phyloP scores from a whole-genome alignment of 1,140 invertebrate species.

The Drosophila novamexicana region DNA sequence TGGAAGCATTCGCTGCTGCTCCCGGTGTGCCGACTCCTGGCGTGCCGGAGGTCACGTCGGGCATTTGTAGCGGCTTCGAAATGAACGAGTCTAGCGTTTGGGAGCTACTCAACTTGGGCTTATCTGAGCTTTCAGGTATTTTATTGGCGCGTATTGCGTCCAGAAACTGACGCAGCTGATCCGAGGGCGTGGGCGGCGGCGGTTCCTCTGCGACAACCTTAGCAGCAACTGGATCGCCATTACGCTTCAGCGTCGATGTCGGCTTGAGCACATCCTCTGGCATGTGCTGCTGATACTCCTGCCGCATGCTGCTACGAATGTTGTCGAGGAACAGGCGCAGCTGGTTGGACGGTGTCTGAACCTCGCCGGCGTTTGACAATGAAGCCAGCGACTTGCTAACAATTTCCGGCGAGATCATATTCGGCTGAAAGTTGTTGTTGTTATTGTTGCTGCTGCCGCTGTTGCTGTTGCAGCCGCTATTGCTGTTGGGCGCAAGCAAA shows the following conservation, averaged over 20 bases:
- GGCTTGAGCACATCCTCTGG: conserved; percentile 77
- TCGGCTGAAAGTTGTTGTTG: conserved; percentile 70
- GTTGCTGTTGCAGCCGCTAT: conserved; percentile 13
- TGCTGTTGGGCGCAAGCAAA: conserved; percentile 51
- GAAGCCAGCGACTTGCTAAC: conserved; percentile 80
- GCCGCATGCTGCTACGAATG: conserved; percentile 82
- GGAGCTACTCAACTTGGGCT: conserved; percentile 76
- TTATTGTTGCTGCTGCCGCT: conserved; percentile 24
- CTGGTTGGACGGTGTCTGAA: conserved; percentile 80
- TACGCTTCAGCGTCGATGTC: conserved; percentile 44
- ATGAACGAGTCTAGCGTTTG: conserved; percentile 81
- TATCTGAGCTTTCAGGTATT: conserved; percentile 75
- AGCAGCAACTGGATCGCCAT: background rate
- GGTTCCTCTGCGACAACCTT: conserved; percentile 20
- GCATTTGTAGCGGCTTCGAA: conserved; percentile 80
- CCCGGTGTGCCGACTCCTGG: conserved; percentile 37
- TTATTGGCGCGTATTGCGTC: conserved; percentile 84
- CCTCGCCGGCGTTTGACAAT: conserved; percentile 54
- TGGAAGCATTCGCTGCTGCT: background rate
- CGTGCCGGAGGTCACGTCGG: conserved; percentile 77
- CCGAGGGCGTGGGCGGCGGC: conserved; percentile 76
- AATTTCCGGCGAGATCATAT: conserved; percentile 82
- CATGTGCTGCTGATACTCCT: conserved; percentile 80
- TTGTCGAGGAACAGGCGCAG: conserved; percentile 80
- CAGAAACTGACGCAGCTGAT: conserved; percentile 80